Base-by-base conservation (phyloP, 2,797 vertebrate species). In the Centropyge bicolor region DNA sequence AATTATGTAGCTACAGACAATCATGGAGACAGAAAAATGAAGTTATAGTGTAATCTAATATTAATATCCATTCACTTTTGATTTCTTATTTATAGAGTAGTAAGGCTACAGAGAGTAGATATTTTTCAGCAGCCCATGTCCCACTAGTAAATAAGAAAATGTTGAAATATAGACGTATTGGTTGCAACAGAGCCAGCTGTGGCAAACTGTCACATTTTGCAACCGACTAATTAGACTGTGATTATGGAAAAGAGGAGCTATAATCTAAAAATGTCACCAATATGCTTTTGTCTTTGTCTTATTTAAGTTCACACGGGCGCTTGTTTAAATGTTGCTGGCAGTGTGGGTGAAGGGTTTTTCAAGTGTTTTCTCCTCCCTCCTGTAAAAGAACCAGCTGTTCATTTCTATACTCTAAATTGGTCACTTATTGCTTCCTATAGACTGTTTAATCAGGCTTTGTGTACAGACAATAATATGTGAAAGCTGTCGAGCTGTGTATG, bases 261-360 rank as follows among this genome's bases (percentile, higher is more conserved):
- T 87, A 80, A 86, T 90, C 81, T 60, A 56, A 84, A 78, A 86
- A 76, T 85, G 52, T 64, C 59, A 74, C 48, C 78, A 86, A 84
- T 87, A 88, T 89, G 87, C 59, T 81, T 83, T 75, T 57, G 43
- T 70, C 24, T 35, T 66, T 63, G 20, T 77, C 8, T 51, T 48
- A 22, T 70, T 76, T 73, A 41, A 76, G n/a, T 87, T 78, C 46
- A 78, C 11, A 27, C 2, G 48, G 55, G 36, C 74, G 63, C 61
- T 61, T 85, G 57, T 79, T 73, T 82, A 68, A 74, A 74, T 72
- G 69, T 54, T n/a, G 61, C 20, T 52, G 54, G 10, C 52, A 31
- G 41, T 56, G 46, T 52, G 16, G 43, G n/a, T 57, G 36, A 61
- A 56, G 62, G 22, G 12, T 10, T 55, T 55, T 64, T 67, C 22